Evolutionary conservation across 1,140 invertebrate genomes (phyloP), one percentile per base, ranked within the genome.

Genomic region (Coelopa frigida): DNA sequence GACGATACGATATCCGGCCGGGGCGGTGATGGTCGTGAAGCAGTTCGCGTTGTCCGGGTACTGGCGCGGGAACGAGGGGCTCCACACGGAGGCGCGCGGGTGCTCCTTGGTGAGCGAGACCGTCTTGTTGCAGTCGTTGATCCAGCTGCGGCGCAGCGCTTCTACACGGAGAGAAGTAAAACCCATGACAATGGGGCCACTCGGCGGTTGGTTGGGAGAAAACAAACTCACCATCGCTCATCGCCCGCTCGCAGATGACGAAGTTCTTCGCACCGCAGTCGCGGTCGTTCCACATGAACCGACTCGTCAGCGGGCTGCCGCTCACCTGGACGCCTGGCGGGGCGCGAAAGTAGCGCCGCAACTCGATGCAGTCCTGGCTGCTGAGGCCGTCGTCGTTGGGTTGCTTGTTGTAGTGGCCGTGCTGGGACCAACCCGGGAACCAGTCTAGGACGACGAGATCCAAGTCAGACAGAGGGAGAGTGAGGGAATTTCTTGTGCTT

Each of bases 341-440:
- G 5, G 75, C 71, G 1, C 73, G 73, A 65, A 79, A 84, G n/a
- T 73, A 70, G 23, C 80, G 66, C 8, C 85, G 68, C 3, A 85
- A 70, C 66, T 89, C 85, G 17, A 89, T 80, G 67, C 86, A 89
- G 66, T 88, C 84, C 61, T 88, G 84, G 0, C 78, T 76, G 24
- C 82, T 82, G 3, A 83, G 72, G 0, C 84, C 85, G 55, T 89
- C 86, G 61, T 88, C 86, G 62, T 85, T 88, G 0, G 86, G 86
- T 65, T 89, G 85, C 24, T 74, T 69, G 50, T 80, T 81, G 58
- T 81, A 80, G 49, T 78, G 73, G 0, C 75, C 74, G 48, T 75
- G 71, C 35, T 78, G 62, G 6, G 70, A 52, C 82, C 83, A 87
- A 1, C 86, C 86, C 5, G 80, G 78, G 68, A 87, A 87, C 85